Conservation (phyloP, 2,797 vertebrate genomes). For the Epinephelus coioides region DNA sequence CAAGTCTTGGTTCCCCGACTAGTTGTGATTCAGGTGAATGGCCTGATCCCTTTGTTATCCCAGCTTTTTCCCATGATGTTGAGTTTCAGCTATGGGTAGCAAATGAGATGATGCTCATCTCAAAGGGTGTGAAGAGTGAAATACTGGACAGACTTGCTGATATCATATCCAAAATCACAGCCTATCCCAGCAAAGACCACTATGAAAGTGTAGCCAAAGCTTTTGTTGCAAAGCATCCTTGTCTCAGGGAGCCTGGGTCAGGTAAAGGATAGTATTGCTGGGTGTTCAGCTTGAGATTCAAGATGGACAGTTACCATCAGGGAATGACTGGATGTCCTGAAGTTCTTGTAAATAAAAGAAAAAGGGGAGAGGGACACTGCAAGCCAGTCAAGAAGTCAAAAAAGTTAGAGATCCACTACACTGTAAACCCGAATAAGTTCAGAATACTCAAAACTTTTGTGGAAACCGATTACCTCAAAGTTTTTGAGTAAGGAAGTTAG, state of each 20-base stretch:
- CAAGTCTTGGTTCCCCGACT: constrained; percentile 24
- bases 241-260: constrained; percentile 43
- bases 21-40: constrained; percentile 23
- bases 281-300: constrained; percentile 49
- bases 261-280: constrained; percentile 53
- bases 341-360: constrained; percentile 57
- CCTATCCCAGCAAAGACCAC: constrained; percentile 43
- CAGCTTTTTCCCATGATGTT: constrained; percentile 49
- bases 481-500: no score
- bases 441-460: no score
- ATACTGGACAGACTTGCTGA: constrained; percentile 61
- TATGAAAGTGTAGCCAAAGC: constrained; percentile 55
- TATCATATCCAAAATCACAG: constrained; percentile 38
- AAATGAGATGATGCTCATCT: constrained; percentile 50
- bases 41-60: constrained; percentile 40
- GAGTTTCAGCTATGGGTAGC: constrained; percentile 38
- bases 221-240: constrained; percentile 46
- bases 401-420: constrained; percentile 46
- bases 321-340: constrained; percentile 53
- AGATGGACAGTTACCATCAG: constrained; percentile 60
- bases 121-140: constrained; percentile 55
- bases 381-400: constrained; percentile 44
- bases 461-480: no score
- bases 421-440: no score
- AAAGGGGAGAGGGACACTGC: constrained; percentile 3